Conservation (phyloP, 2,888 invertebrate species). For the Operophtera brumata region DNA sequence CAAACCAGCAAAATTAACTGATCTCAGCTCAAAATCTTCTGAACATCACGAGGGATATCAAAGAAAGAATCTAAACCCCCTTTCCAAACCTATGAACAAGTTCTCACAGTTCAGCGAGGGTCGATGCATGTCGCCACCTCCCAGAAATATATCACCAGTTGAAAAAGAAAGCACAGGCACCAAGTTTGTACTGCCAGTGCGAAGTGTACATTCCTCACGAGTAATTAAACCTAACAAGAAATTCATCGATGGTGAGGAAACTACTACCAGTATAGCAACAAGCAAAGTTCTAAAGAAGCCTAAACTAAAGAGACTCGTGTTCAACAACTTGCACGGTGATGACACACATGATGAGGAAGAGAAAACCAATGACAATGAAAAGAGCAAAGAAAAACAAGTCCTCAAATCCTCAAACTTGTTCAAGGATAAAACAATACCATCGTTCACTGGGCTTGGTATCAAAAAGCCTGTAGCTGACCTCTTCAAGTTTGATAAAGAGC, state of each 20-base stretch:
- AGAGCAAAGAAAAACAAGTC: conserved; percentile 55
- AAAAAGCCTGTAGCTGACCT: conserved; percentile 62
- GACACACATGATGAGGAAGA: conserved; percentile 62
- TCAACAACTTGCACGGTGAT: conserved; percentile 69
- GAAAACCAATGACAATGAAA: conserved; percentile 57
- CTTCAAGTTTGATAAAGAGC: conserved; percentile 71
- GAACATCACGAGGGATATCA: conserved; percentile 75
- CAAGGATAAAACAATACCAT: conserved; percentile 70
- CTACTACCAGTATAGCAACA: conserved; percentile 51
- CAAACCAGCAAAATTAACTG: conserved; percentile 82
- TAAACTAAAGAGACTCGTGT: conserved; percentile 71
- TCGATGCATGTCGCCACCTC: conserved; percentile 73
- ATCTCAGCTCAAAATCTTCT: conserved; percentile 80
- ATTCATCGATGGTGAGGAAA: conserved; percentile 86
- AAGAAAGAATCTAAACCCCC: conserved; percentile 71
- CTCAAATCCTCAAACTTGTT: conserved; percentile 63
- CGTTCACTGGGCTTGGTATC: conserved; percentile 61
- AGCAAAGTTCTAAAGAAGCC: conserved; percentile 76
- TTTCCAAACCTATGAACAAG: conserved; percentile 72
- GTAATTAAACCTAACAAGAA: conserved; percentile 94
- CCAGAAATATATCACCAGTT: conserved; percentile 63
- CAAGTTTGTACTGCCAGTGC: conserved; percentile 88
- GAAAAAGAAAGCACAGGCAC: conserved; percentile 63
- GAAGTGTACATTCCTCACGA: conserved; percentile 91
- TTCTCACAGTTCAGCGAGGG: conserved; percentile 72